phyloP scores from a whole-genome alignment of 2,113 vertebrate species.

The Progne subis region DNA sequence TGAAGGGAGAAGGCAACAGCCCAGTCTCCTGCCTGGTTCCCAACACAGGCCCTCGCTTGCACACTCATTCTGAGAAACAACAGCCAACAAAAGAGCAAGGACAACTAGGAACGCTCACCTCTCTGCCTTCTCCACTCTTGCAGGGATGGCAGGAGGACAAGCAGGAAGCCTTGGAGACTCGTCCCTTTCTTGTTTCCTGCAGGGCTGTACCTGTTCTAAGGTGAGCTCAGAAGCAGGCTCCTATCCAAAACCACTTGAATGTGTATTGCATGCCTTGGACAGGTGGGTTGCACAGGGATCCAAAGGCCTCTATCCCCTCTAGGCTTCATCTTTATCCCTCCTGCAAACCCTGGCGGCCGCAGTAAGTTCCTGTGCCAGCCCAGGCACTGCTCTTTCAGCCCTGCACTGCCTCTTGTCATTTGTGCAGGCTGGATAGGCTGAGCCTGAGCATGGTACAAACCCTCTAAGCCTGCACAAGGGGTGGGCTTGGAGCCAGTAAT shows the following conservation, averaged over 20 bases:
- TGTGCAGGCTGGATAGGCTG: background rate
- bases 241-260: background rate
- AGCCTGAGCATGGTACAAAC: background rate
- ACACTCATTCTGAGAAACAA: background rate
- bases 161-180: background rate
- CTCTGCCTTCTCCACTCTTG: background rate
- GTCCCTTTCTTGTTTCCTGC: background rate
- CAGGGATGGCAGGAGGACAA: background rate
- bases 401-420: background rate
- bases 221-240: background rate
- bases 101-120: accelerated
- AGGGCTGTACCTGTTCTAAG: background rate
- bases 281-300: background rate
- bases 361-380: background rate
- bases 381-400: background rate
- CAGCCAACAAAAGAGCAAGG: background rate
- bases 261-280: background rate
- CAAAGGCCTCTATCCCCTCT: accelerated
- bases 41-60: background rate
- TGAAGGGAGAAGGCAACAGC: background rate
- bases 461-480: accelerated
- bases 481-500: background rate
- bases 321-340: background rate
- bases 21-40: background rate
- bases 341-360: background rate